A percentile compares a stretch with the other conserved stretches of the same genome.
Evolutionary conservation across 1,140 invertebrate genomes (phyloP).

Genomic region (Goniozus legneri): DNA sequence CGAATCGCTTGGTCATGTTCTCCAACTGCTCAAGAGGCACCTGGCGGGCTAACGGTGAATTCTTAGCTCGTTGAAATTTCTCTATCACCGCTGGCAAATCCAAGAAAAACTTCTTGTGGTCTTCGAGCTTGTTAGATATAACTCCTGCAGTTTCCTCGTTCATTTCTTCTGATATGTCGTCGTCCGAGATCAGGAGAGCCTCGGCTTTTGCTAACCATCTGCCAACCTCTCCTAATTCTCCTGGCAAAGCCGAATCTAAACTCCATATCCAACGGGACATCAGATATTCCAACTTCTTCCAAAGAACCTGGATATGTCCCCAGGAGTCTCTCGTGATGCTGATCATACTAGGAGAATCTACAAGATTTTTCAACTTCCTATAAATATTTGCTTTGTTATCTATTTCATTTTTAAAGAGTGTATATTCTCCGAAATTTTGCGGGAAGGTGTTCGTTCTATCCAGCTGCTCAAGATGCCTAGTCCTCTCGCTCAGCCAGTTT

Average conservation of each 20-base stretch:
- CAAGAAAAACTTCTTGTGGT: slow-evolving; percentile 86
- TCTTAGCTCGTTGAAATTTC: slow-evolving; percentile 69
- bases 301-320: slow-evolving; percentile 71
- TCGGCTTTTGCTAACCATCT: slow-evolving; percentile 88
- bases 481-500: slow-evolving; percentile 77
- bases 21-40: slow-evolving; percentile 76
- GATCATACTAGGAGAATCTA: slow-evolving; percentile 73
- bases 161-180: slow-evolving; percentile 76
- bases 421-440: slow-evolving; percentile 62
- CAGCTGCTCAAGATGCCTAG: slow-evolving; percentile 65
- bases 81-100: slow-evolving; percentile 73
- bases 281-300: slow-evolving; percentile 70
- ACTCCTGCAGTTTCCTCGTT: slow-evolving; percentile 83
- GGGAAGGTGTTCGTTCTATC: slow-evolving; percentile 52
- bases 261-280: slow-evolving; percentile 82
- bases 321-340: slow-evolving; percentile 77
- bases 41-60: slow-evolving; percentile 59
- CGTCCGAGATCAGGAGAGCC: slow-evolving; percentile 70
- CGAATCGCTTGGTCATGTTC: slow-evolving; percentile 73
- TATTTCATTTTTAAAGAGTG: slow-evolving; percentile 67
- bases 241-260: slow-evolving; percentile 78
- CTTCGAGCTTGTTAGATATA: slow-evolving; percentile 82
- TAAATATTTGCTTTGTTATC: slow-evolving; percentile 66
- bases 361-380: slow-evolving; percentile 69
- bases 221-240: slow-evolving; percentile 79